Conservation (phyloP, 2,113 vertebrate species). For the Phrynosoma platyrhinos region DNA sequence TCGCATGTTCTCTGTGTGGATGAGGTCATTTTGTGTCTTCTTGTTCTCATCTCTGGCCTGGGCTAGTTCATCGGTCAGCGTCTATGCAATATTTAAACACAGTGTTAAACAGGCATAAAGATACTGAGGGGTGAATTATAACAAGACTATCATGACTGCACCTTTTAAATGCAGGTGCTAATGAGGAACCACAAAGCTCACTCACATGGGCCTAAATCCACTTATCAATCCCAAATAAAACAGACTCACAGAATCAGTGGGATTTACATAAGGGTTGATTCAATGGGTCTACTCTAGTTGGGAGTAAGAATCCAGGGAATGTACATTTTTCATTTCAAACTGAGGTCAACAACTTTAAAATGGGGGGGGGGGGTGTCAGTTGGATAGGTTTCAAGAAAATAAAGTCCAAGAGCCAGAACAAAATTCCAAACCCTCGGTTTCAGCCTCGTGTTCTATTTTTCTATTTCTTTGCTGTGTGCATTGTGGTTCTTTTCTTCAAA, state of each 20-base stretch:
- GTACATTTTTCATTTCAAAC: neutral
- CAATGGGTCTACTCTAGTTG: no score
- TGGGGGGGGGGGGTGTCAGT: neutral
- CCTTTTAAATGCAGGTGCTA: no score
- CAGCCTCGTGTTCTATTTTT: no score
- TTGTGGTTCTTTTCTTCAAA: neutral
- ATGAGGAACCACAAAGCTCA: no score
- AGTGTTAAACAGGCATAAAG: neutral
- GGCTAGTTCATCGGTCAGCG: slow-evolving; percentile 90
- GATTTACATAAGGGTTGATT: no score
- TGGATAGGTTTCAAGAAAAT: neutral
- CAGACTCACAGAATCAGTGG: neutral
- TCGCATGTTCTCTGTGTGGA: slow-evolving; percentile 90
- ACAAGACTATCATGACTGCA: neutral
- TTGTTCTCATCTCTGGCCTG: slow-evolving; percentile 90
- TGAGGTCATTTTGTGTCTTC: slow-evolving; percentile 92
- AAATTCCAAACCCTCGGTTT: no score
- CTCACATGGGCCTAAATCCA: no score
- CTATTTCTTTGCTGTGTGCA: neutral
- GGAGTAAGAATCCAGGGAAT: neutral
- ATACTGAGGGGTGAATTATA: neutral
- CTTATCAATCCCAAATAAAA: no score
- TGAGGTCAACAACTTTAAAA: neutral
- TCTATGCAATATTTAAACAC: slow-evolving; percentile 63
- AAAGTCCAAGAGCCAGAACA: neutral